Percentiles rank a stretch among this genome's conserved stretches.
These are phyloP conservation scores for Conchocele bisecta DNA, from an alignment of 2,888 invertebrate genomes.

Conservation along the genomic window DNA sequence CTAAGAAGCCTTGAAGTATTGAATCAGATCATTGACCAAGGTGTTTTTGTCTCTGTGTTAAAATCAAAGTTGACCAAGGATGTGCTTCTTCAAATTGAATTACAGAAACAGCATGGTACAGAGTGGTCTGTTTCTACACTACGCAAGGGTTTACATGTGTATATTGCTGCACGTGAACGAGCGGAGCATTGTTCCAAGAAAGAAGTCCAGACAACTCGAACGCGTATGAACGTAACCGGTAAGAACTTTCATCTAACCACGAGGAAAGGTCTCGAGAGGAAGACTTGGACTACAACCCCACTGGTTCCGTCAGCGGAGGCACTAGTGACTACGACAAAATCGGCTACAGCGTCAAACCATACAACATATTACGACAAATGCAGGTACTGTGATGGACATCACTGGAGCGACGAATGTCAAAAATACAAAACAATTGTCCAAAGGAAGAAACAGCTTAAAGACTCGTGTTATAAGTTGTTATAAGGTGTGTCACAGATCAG, in stretches of 20 bases:
- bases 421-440: conserved; percentile 1
- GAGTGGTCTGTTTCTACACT: conserved; percentile 15
- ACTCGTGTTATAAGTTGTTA: conserved; percentile 8
- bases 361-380: conserved; percentile 7
- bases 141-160: conserved; percentile 11
- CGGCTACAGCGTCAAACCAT: too few relatives aligned
- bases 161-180: conserved; percentile 9
- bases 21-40: conserved; percentile 20
- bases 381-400: conserved; percentile 6
- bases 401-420: conserved; percentile 14
- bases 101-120: conserved; percentile 4
- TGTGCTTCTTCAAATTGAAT: conserved; percentile 23
- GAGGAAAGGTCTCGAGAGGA: not conserved
- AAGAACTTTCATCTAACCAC: not conserved
- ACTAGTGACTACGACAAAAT: not conserved
- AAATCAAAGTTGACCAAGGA: conserved; percentile 14
- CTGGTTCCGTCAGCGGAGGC: not conserved
- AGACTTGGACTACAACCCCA: not conserved
- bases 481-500: conserved; percentile 11
- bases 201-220: not conserved
- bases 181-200: conserved; percentile 11
- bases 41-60: conserved; percentile 28
- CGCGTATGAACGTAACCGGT: not conserved
- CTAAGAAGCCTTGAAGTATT: conserved; percentile 15
- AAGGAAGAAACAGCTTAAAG: conserved; percentile 11